Evolutionary conservation across 2,888 invertebrate genomes (phyloP).

Genomic region (Drosophila testacea): DNA sequence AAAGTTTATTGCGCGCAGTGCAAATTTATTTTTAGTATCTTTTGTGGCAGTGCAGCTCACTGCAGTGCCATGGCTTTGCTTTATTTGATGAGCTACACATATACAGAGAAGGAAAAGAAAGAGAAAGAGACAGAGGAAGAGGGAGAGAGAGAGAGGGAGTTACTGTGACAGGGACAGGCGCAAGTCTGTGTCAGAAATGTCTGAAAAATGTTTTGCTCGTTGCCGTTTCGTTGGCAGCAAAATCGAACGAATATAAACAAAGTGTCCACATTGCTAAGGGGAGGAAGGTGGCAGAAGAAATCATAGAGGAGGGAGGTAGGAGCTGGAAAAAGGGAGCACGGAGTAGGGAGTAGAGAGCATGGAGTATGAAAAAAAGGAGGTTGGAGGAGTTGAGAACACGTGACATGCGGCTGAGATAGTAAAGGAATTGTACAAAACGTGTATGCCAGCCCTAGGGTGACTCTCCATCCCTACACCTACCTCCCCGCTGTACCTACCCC

Average conservation of each 20-base stretch:
- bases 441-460: conserved; percentile 17
- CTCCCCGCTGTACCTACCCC: not conserved
- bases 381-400: conserved; percentile 33
- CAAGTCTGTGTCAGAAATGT: conserved; percentile 71
- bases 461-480: not conserved
- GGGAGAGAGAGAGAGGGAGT: conserved; percentile 9
- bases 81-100: conserved; percentile 52
- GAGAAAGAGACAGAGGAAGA: conserved; percentile 10
- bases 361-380: not conserved
- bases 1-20: conserved; percentile 47
- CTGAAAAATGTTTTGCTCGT: conserved; percentile 60
- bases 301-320: not conserved
- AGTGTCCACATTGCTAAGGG: conserved; percentile 41
- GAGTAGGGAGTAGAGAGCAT: too few relatives aligned
- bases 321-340: not conserved
- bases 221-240: conserved; percentile 72
- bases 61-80: conserved; percentile 55
- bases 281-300: too few relatives aligned
- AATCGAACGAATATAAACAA: conserved; percentile 78
- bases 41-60: conserved; percentile 55
- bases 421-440: conserved; percentile 35
- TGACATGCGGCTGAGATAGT: conserved; percentile 61
- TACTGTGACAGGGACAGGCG: conserved; percentile 52
- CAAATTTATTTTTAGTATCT: conserved; percentile 70
- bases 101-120: conserved; percentile 4